Evolutionary conservation across 2,113 vertebrate genomes (phyloP).

Genomic region (Sinocyclocheilus anshuiensis): DNA sequence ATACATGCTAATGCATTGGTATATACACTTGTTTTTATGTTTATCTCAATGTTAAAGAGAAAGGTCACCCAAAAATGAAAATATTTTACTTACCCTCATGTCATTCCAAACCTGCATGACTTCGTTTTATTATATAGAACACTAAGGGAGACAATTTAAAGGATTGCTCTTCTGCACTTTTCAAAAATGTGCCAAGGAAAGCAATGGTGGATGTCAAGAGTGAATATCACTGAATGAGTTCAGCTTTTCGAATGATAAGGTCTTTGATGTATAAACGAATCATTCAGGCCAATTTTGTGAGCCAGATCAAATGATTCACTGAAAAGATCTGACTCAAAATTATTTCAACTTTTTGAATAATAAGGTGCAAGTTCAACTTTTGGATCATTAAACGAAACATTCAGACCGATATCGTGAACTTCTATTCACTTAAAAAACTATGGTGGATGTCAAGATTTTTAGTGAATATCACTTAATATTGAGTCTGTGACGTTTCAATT

Average conservation of each 20-base stretch:
- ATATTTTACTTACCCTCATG: neutral
- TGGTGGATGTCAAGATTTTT: neutral
- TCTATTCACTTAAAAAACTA: neutral
- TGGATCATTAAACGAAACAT: neutral
- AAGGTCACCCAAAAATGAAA: slow-evolving; percentile 8
- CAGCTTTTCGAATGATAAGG: neutral
- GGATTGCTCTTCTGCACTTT: neutral
- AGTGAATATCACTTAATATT: neutral
- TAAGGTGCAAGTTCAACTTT: neutral
- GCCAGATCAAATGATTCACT: neutral
- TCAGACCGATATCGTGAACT: neutral
- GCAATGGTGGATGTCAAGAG: neutral
- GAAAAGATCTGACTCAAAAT: no score
- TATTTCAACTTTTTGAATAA: neutral
- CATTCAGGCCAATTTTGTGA: neutral
- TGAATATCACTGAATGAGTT: neutral
- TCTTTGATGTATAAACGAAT: neutral
- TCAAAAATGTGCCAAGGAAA: neutral
- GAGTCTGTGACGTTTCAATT: neutral
- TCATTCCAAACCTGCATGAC: neutral
- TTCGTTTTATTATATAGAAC: neutral
- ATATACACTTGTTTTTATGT: neutral
- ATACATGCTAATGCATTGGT: neutral
- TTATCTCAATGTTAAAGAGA: neutral
- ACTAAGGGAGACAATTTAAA: neutral